Conservation (phyloP, 2,797 vertebrate genomes). For the Lophotriccus pileatus region DNA sequence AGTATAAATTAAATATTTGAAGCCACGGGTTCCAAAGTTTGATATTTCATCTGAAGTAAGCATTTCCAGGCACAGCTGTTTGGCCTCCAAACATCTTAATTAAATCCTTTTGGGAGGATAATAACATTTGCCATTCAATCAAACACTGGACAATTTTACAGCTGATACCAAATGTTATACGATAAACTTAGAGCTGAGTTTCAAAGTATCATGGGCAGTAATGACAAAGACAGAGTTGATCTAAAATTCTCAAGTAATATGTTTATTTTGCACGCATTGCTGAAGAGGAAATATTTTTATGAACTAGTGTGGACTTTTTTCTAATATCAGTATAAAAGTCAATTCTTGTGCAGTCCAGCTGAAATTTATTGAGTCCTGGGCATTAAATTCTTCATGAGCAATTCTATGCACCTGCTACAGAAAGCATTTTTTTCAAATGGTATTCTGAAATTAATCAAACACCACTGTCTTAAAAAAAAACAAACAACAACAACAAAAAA, state of each 20-base stretch:
- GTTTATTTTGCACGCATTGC: background rate
- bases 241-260: background rate
- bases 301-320: background rate
- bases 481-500: background rate
- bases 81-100: slow-evolving; percentile 21
- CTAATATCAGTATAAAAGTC: background rate
- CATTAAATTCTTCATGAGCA: background rate
- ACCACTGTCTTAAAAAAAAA: background rate
- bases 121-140: background rate
- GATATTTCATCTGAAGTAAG: slow-evolving; percentile 16
- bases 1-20: background rate
- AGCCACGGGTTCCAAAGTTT: background rate
- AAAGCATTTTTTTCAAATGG: background rate
- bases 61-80: slow-evolving; percentile 29
- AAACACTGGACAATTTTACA: background rate
- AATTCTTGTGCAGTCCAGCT: background rate
- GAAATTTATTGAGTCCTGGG: background rate
- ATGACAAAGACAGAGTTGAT: background rate
- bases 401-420: background rate
- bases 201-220: background rate
- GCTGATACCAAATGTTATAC: background rate
- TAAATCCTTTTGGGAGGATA: slow-evolving; percentile 26
- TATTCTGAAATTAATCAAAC: background rate
- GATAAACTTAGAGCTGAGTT: background rate
- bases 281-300: background rate